Evolutionary conservation across 2,888 invertebrate genomes (phyloP).

Genomic region (Hoplodrina ambigua): DNA sequence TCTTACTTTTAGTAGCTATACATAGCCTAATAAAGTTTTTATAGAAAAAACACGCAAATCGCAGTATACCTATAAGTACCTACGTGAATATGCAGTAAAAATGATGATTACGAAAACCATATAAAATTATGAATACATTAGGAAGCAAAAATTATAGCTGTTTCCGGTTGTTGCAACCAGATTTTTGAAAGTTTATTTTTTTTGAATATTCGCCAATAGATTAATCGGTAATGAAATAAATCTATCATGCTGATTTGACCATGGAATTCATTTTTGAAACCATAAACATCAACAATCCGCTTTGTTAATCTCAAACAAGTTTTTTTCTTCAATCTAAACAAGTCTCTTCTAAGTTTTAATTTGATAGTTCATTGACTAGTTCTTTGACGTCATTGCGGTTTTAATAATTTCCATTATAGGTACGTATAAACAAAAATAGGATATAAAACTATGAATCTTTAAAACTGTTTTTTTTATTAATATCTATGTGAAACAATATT

Average conservation of each 20-base stretch:
- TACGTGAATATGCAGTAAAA: not conserved
- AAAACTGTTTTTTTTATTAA: not conserved
- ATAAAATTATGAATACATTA: constrained; percentile 5
- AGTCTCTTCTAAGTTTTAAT: constrained; percentile 4
- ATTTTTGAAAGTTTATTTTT: not conserved
- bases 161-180: not conserved
- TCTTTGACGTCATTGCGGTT: constrained; percentile 21
- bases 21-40: too few relatives aligned
- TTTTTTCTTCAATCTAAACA: not conserved
- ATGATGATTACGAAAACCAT: constrained; percentile 1
- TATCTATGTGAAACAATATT: not conserved
- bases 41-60: too few relatives aligned
- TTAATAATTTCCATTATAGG: not conserved
- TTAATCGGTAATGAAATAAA: not conserved
- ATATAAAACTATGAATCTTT: not conserved
- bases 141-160: not conserved
- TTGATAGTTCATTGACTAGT: constrained; percentile 24
- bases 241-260: not conserved
- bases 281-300: not conserved
- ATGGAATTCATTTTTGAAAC: not conserved
- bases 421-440: not conserved
- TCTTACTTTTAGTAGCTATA: too few relatives aligned
- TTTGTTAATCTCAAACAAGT: constrained; percentile 10
- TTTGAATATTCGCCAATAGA: not conserved
- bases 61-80: too few relatives aligned